Conservation (phyloP, 1,140 invertebrate genomes). For the Eriosoma lanigerum region DNA sequence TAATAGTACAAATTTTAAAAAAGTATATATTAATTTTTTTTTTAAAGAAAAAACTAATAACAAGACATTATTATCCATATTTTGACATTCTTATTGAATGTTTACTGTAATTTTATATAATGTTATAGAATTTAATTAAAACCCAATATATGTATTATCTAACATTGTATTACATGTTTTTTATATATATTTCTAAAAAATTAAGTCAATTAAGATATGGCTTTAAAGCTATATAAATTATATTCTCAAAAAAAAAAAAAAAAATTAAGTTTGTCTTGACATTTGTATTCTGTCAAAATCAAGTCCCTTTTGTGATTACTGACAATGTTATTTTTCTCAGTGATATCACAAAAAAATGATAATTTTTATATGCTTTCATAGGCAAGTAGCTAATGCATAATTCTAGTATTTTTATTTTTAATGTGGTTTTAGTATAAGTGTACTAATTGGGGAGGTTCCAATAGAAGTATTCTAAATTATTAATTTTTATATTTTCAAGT, state of each 20-base stretch:
- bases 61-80: background rate
- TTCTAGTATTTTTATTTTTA: background rate
- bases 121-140: slow-evolving; percentile 16
- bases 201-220: slow-evolving; percentile 39
- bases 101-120: slow-evolving; percentile 3
- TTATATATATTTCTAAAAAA: slow-evolving; percentile 25
- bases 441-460: background rate
- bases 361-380: background rate
- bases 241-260: background rate
- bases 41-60: background rate
- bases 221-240: slow-evolving; percentile 1
- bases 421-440: slow-evolving; percentile 12
- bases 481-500: background rate
- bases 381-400: background rate
- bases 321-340: background rate
- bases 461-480: background rate
- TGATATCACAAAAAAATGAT: background rate
- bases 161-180: background rate
- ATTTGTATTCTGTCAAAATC: slow-evolving; percentile 13
- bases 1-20: slow-evolving; percentile 43
- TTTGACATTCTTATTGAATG: slow-evolving; percentile 5
- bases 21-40: background rate
- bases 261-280: background rate
- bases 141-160: slow-evolving; percentile 13
- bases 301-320: background rate